phyloP scores from a whole-genome alignment of 2,888 invertebrate species.

The Cephus spinipes region DNA sequence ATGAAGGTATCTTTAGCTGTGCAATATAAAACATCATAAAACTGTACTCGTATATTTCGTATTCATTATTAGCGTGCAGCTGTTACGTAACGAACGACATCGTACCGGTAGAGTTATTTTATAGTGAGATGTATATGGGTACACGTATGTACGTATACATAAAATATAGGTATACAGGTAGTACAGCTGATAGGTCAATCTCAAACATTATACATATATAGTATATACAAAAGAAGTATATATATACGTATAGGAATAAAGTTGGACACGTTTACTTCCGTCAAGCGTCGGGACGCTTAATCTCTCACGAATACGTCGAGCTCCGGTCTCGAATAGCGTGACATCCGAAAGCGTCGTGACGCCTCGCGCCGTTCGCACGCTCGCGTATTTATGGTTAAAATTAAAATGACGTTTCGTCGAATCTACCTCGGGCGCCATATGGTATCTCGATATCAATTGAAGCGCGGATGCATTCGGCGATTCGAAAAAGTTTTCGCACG shows the following conservation, averaged over 20 bases:
- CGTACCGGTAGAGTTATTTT: constrained; percentile 1
- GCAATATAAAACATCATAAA: background rate
- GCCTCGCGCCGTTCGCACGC: background rate
- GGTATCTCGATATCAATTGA: no score
- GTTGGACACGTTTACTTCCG: background rate
- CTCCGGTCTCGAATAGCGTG: no score
- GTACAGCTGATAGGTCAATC: background rate
- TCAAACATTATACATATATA: background rate
- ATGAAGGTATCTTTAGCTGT: background rate
- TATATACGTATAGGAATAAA: no score
- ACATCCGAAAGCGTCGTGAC: background rate
- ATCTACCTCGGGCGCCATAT: no score
- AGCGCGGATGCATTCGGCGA: background rate
- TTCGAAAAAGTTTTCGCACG: background rate
- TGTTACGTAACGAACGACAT: constrained; percentile 43
- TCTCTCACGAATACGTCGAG: background rate
- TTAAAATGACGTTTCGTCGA: no score
- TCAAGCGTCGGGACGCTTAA: background rate
- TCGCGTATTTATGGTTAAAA: background rate
- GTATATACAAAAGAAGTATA: no score
- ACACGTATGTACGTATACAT: no score
- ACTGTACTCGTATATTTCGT: constrained; percentile 34
- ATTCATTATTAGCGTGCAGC: constrained; percentile 50
- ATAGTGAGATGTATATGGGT: no score
- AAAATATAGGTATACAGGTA: no score